These are phyloP conservation scores for Chrysolina americana DNA, from an alignment of 2,888 invertebrate species.

Conservation along the genomic window DNA sequence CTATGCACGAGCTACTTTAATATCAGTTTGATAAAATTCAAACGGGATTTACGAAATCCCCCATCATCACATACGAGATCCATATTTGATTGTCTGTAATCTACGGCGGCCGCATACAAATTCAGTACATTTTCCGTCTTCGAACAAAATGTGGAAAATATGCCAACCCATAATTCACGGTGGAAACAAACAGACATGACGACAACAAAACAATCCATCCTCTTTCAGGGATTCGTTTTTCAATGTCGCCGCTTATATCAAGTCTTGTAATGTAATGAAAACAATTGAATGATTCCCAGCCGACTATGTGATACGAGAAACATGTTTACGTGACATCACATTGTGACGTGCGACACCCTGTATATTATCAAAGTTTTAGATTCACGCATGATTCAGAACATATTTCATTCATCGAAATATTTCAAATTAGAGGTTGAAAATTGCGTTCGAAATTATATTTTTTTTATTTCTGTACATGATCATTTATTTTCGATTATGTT, in stretches of 20 bases:
- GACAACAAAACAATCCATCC: not conserved
- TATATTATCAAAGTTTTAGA: too few relatives aligned
- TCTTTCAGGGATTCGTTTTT: not conserved
- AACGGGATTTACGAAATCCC: conserved; percentile 19
- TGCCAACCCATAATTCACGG: conserved; percentile 2
- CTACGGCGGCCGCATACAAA: conserved; percentile 25
- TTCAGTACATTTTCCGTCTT: conserved; percentile 13
- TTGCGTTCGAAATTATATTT: too few relatives aligned
- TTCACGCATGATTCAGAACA: too few relatives aligned
- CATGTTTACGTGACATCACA: too few relatives aligned
- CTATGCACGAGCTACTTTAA: conserved; percentile 13
- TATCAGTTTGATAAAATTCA: conserved; percentile 29
- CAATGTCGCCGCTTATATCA: not conserved
- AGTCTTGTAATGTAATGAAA: not conserved
- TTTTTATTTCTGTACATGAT: too few relatives aligned
- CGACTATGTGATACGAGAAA: too few relatives aligned
- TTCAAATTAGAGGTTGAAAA: too few relatives aligned
- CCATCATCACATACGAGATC: conserved; percentile 24
- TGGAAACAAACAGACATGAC: conserved; percentile 4
- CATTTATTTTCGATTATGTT: too few relatives aligned
- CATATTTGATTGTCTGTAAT: conserved; percentile 31
- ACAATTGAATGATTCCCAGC: too few relatives aligned
- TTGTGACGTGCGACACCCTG: too few relatives aligned
- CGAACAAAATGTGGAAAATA: not conserved
- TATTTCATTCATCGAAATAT: too few relatives aligned